Percentiles rank a stretch among this genome's conserved stretches.
Conservation (phyloP, 53 echinoderm and acorn worm species). For the Arbacia lixula region DNA sequence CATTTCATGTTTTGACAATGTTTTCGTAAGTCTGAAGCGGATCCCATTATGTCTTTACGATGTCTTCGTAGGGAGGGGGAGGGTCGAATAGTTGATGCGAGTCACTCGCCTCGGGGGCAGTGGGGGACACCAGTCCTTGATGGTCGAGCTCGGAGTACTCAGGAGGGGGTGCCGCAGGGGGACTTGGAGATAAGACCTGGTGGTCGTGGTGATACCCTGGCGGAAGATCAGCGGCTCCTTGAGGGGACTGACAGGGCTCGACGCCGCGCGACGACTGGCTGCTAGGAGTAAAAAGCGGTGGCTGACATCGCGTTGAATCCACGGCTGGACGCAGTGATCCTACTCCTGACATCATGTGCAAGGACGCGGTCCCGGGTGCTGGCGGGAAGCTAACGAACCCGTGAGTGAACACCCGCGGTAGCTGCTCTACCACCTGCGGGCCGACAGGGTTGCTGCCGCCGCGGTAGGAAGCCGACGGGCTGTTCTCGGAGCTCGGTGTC, state of each 20-base stretch:
- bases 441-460: slow-evolving; percentile 6
- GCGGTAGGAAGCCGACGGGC: neutral
- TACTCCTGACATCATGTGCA: neutral
- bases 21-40: too few relatives aligned
- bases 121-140: neutral
- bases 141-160: slow-evolving; percentile 15
- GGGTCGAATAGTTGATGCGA: slow-evolving; percentile 4
- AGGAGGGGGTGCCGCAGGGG: neutral
- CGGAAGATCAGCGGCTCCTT: too few relatives aligned
- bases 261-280: neutral
- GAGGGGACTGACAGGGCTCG: too few relatives aligned
- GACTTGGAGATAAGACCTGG: neutral
- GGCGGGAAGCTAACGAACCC: slow-evolving; percentile 6
- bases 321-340: neutral
- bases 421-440: neutral
- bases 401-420: slow-evolving; percentile 7
- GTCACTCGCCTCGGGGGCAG: neutral
- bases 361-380: neutral
- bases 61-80: slow-evolving; percentile 22
- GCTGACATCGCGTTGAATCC: neutral
- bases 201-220: too few relatives aligned
- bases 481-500: slow-evolving; percentile 1
- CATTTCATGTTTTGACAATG: too few relatives aligned
- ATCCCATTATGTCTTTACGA: slow-evolving; percentile 21
- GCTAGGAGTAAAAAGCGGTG: slow-evolving; percentile 12